Conservation (phyloP, 2,113 vertebrate genomes). For the Riparia riparia region DNA sequence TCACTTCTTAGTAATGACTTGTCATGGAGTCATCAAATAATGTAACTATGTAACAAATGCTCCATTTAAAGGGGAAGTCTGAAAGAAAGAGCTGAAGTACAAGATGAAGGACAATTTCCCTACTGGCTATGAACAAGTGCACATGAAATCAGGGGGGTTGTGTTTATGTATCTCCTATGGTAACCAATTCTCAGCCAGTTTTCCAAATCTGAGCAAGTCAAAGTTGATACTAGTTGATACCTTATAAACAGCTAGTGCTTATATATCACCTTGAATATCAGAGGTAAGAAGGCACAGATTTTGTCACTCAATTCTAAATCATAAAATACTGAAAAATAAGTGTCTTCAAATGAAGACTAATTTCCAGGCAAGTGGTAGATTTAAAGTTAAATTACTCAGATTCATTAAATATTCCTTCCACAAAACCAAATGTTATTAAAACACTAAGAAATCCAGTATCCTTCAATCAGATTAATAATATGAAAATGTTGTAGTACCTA, state of each 20-base stretch:
- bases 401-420: background rate
- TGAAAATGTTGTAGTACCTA: background rate
- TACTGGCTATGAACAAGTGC: background rate
- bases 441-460: background rate
- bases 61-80: background rate
- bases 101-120: background rate
- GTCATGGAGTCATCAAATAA: background rate
- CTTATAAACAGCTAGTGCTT: background rate
- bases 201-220: background rate
- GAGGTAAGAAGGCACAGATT: background rate
- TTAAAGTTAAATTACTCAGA: background rate
- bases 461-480: background rate
- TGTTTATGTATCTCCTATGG: fast-evolving
- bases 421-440: background rate
- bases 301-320: background rate
- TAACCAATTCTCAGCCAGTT: background rate
- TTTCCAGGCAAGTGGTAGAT: background rate
- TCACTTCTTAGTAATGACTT: background rate
- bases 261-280: background rate
- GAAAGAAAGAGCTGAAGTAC: background rate
- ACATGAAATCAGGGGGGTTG: fast-evolving
- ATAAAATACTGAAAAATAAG: background rate
- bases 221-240: background rate
- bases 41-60: background rate
- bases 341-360: background rate